Percentiles rank a stretch among this genome's conserved stretches.
phyloP scores from a whole-genome alignment of 1,140 invertebrate species.

The Drosophila santomea region DNA sequence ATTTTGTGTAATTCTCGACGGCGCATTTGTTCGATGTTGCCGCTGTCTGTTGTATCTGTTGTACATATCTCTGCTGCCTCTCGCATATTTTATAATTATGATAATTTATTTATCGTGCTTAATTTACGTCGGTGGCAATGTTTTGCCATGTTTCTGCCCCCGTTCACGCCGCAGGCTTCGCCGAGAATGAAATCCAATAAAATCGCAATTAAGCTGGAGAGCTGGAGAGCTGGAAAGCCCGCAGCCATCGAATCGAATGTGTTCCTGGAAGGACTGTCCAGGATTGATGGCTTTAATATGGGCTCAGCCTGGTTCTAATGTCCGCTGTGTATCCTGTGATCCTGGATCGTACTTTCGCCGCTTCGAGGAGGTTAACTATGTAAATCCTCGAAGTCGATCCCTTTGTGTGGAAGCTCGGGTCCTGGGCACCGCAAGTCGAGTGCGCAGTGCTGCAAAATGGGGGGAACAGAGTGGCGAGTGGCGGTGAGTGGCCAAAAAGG shows the following conservation, averaged over 20 bases:
- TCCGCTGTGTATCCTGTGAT: neutral
- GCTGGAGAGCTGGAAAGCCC: slow-evolving; percentile 16
- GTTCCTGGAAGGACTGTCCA: too few relatives aligned
- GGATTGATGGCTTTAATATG: slow-evolving; percentile 16
- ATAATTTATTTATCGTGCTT: slow-evolving; percentile 74
- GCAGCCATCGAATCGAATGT: slow-evolving; percentile 18
- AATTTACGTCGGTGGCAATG: slow-evolving; percentile 67
- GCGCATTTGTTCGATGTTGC: slow-evolving; percentile 32
- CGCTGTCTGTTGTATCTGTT: neutral
- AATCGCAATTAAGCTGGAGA: slow-evolving; percentile 40
- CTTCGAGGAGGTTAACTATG: neutral
- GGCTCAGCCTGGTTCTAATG: neutral
- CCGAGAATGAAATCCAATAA: slow-evolving; percentile 50
- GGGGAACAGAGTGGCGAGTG: neutral
- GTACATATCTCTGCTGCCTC: neutral
- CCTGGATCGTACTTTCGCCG: too few relatives aligned
- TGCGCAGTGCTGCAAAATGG: neutral
- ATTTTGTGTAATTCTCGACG: slow-evolving; percentile 40
- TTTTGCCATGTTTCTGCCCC: slow-evolving; percentile 49
- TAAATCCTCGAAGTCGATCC: neutral
- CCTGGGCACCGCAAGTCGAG: neutral
- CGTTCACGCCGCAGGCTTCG: slow-evolving; percentile 5
- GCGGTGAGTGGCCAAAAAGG: neutral
- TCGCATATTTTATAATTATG: slow-evolving; percentile 69
- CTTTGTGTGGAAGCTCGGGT: neutral